These are phyloP conservation scores for Miltochrista miniata DNA, from an alignment of 2,888 invertebrate genomes.

Conservation along the genomic window DNA sequence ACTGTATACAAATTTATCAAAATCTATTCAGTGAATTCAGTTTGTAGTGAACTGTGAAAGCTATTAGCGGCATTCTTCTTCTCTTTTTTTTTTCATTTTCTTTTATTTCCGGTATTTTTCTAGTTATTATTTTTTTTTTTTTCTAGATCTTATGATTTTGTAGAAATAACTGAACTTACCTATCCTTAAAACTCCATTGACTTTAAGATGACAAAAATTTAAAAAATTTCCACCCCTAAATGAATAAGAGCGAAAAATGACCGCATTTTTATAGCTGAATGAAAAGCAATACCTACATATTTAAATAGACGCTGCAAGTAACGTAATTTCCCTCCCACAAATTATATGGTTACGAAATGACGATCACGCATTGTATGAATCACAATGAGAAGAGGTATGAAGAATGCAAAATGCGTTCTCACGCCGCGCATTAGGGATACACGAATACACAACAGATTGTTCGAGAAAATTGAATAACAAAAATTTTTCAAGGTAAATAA, in stretches of 20 bases:
- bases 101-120: too few relatives aligned
- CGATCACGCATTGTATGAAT: slow-evolving; percentile 10
- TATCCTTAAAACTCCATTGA: too few relatives aligned
- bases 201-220: too few relatives aligned
- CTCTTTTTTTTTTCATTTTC: too few relatives aligned
- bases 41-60: too few relatives aligned
- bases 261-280: not conserved
- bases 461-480: slow-evolving; percentile 8
- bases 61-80: too few relatives aligned
- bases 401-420: slow-evolving; percentile 17
- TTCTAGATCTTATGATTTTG: too few relatives aligned
- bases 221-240: too few relatives aligned
- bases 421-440: slow-evolving; percentile 23
- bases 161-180: too few relatives aligned
- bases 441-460: slow-evolving; percentile 11
- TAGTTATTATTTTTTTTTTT: too few relatives aligned
- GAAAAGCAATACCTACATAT: not conserved
- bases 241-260: not conserved
- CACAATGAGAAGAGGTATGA: slow-evolving; percentile 8
- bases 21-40: too few relatives aligned
- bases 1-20: too few relatives aligned
- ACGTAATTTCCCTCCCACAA: slow-evolving; percentile 44
- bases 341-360: slow-evolving; percentile 44
- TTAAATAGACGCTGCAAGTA: slow-evolving; percentile 14
- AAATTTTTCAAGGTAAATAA: slow-evolving; percentile 8